Percentiles rank a stretch among this genome's conserved stretches.
Conservation (phyloP, 2,113 vertebrate genomes). For the Chloropsis cyanopogon region DNA sequence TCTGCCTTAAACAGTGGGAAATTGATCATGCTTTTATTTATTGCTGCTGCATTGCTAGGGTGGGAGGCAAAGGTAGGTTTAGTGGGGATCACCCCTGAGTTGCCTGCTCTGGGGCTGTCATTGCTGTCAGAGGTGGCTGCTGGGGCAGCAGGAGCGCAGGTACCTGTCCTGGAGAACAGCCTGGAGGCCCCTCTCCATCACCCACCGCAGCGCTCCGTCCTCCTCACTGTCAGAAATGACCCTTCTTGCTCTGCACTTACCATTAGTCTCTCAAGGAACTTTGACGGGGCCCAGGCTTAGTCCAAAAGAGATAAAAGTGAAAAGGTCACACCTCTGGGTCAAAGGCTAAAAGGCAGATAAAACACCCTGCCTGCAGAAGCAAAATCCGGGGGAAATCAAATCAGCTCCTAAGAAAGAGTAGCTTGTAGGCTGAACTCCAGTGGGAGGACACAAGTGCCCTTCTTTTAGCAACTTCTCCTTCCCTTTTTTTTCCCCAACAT, state of each 20-base stretch:
- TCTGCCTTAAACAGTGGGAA: not conserved
- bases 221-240: not conserved
- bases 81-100: not conserved
- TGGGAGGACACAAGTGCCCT: not conserved
- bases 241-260: not conserved
- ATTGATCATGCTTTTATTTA: not conserved
- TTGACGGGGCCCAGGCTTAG: conserved; percentile 27
- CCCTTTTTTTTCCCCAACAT: not conserved
- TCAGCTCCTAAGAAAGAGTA: not conserved
- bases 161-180: not conserved
- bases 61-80: not conserved
- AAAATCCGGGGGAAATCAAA: conserved; percentile 13
- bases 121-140: not conserved
- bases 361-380: conserved; percentile 30
- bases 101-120: not conserved
- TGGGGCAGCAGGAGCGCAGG: not conserved
- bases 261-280: not conserved
- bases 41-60: not conserved
- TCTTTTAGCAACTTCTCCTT: not conserved
- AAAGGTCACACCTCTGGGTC: conserved; percentile 56
- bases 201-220: not conserved
- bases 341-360: conserved; percentile 65
- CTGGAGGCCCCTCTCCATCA: not conserved
- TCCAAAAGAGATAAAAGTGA: conserved; percentile 50
- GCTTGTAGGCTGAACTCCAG: not conserved